Base-by-base conservation (phyloP, 1,140 invertebrate species). In the Plodia interpunctella region DNA sequence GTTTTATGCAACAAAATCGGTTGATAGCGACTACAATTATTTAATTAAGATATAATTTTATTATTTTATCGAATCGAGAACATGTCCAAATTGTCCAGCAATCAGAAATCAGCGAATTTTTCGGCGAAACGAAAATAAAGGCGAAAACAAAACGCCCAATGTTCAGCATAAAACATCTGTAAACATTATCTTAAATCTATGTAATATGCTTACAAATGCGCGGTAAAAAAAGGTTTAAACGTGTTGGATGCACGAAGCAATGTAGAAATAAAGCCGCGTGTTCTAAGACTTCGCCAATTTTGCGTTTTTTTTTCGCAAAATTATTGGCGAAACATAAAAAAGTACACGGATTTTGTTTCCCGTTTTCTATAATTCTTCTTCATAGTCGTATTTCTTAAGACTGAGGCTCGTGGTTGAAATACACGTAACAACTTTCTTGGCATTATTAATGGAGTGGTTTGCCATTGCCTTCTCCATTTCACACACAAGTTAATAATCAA, bases 131-230 rank as follows among this genome's bases (percentile, higher is more conserved):
- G 5, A 44, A n/a, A 15, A 15, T 44, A 44, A 44, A 44, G 38
- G 38, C 38, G 38, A 44, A 44, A 44, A 44, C 38, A 44, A 44
- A 44, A 44, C 38, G 35, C 35, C 11, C 13, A 11, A 11, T 11
- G 38, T 44, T 44, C 38, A 44, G 38, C 38, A 44, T 44, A 44
- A 44, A 44, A 44, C 38, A 44, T 44, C 38, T 44, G 38, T 44
- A 44, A 44, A 44, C 38, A 44, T 44, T 44, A 44, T 44, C 38
- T 44, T 44, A 44, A 44, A 44, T 44, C 38, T 44, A 44, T 44
- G 38, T 44, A 44, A 44, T 44, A 44, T 44, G 5, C 38, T 44
- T 44, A 44, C 38, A 44, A 44, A 44, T 44, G 38, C 13, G 13
- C 38, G 38, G 38, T 44, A 44, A 44, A 44, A 44, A 44, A 44